These are phyloP conservation scores for Bacillus rossius DNA, from an alignment of 1,140 invertebrate genomes.

Conservation along the genomic window DNA sequence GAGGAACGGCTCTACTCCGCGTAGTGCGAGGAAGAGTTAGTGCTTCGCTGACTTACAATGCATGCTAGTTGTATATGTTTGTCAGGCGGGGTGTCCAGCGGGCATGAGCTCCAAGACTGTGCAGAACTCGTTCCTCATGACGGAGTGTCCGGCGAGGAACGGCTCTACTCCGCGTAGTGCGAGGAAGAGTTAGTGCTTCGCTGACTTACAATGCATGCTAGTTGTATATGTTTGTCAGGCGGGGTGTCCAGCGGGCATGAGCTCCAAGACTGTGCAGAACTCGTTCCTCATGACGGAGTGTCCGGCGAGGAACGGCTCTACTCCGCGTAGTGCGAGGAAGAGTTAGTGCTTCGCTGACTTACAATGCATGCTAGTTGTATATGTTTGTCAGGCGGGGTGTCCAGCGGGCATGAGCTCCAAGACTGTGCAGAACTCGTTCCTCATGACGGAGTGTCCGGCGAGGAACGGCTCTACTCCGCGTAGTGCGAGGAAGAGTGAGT, in stretches of 20 bases:
- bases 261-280: conserved; percentile 9
- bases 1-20: conserved; percentile 13
- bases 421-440: conserved; percentile 10
- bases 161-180: conserved; percentile 9
- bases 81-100: no score
- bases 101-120: no score
- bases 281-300: conserved; percentile 11
- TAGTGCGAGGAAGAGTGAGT: conserved; percentile 9
- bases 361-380: no score
- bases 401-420: no score
- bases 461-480: conserved; percentile 14
- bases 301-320: conserved; percentile 11
- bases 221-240: no score
- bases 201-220: no score
- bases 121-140: conserved; percentile 12
- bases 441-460: conserved; percentile 5
- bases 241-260: no score
- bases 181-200: conserved; percentile 12
- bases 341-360: no score
- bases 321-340: conserved; percentile 8
- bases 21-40: conserved; percentile 9
- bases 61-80: no score
- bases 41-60: no score
- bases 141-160: conserved; percentile 8
- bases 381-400: no score